Evolutionary conservation across 2,888 invertebrate genomes (phyloP), one percentile per base, ranked within the genome.

Genomic region (Aphrophora alni): DNA sequence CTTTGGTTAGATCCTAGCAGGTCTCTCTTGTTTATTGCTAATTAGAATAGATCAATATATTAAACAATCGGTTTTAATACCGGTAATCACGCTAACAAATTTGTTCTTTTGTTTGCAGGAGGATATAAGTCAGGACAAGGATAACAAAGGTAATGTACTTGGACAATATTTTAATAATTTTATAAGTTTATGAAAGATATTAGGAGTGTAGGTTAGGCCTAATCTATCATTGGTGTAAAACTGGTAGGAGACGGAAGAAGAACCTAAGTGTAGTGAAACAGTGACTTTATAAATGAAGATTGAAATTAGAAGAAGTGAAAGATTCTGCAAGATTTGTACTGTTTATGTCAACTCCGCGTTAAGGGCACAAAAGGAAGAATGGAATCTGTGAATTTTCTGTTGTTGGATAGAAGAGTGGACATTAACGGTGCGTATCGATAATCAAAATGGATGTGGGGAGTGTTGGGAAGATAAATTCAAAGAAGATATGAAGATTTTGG

Each of bases 91-190:
- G n/a, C n/a, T n/a, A n/a, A n/a, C n/a, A n/a, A n/a, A n/a, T n/a
- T n/a, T n/a, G n/a, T n/a, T n/a, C n/a, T n/a, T n/a, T n/a, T n/a
- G n/a, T n/a, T 74, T 79, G 85, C 90, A 91, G 91, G 89, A 90
- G 86, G 92, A 93, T 86, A 90, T 90, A 86, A 88, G 91, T 82
- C 91, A 92, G 87, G 87, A 85, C 81, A 89, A 89, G 84, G 90
- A 91, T 87, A 90, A 91, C 91, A 90, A 91, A 85, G 86, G 86
- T 86, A 85, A 83, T n/a, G 5, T 59, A 59, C 14, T 59, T 59
- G 4, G 5, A 59, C 21, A 21, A 59, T 21, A 21, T 44, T 14
- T 14, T 7, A 33, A 33, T 33, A 33, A 10, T 44, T 44, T 44
- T 44, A 44, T 10, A 44, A 44, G 14, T 44, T 44, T 33, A 44